Evolutionary conservation across 2,888 invertebrate species (phyloP), one percentile per base, ranked within the genome.

Genomic region (Brachyptera risi): DNA sequence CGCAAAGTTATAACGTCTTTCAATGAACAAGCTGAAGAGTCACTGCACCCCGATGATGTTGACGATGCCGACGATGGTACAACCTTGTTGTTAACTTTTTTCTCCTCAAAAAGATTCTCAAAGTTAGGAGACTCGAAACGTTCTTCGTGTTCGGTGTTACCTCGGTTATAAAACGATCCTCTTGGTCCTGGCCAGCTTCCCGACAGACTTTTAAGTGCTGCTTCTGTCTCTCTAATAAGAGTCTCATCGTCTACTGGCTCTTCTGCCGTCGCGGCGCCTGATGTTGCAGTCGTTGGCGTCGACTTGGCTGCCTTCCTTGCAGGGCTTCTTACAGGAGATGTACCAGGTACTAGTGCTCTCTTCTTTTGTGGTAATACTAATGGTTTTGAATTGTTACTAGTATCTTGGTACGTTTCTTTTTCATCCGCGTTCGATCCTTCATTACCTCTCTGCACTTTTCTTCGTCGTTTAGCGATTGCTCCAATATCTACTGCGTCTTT

Each of bases 171-270:
- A 63, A 75, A 72, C 7, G 79, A 82, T 5, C 82, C 82, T 50
- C 85, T 76, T 24, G 85, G 84, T 13, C 88, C 88, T 4, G 87
- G 85, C 88, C 92, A 92, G 73, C 87, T 90, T 15, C 90, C 91
- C 0, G 92, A 91, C n/a, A 94, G 77, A 68, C 89, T 89, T 73
- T 90, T 90, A 27, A 94, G 75, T 0, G 92, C 92, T 1, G 90
- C 90, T 73, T 93, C 92, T 1, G 94, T 92, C 74, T 94, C 93
- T 56, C 90, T 80, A 65, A 94, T 90, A 59, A 92, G 80, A 0
- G 86, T 87, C 73, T 93, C 93, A 71, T 92, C 89, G 68, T 90
- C 90, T 68, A 86, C 86, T 42, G 76, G 76, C 58, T 77, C 77
- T 26, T 76, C 74, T 26, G 76, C 74, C 21, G 50, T 27, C 26